Evolutionary conservation across 2,888 invertebrate species (phyloP), one percentile per base, ranked within the genome.

Genomic region (Caenorhabditis macrosperma): DNA sequence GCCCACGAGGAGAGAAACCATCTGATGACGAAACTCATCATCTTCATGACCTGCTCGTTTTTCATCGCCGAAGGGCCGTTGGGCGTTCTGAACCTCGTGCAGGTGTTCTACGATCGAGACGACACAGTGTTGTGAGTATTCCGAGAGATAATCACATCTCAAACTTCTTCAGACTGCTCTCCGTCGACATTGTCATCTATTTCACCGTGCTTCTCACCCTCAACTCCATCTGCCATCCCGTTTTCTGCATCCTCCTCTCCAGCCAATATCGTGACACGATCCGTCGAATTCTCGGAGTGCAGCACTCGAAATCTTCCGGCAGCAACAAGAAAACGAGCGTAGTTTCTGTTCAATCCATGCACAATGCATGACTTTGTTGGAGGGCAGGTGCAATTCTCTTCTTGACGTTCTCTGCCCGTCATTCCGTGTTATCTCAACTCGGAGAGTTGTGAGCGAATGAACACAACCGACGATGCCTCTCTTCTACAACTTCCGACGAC

Each of bases 261-360:
- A 60, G 60, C 22, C 69, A 69, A 38, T 69, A 69, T 26, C 38
- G 69, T 22, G 44, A 69, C n/a, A 26, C 69, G 0, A 69, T 69
- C 38, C 38, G 69, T 1, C 35, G 28, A 5, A 60, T 57, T 35
- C 50, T 26, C 22, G 69, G 69, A 6, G 30, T 69, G n/a, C 63
- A 63, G 12, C n/a, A 17, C 15, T 46, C 46, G 4, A 52, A 52
- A 28, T 28, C 52, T 15, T n/a, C 28, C 1, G 30, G 12, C n/a
- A 33, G 50, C n/a, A 63, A 52, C 20, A n/a, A n/a, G n/a, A 54
- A 64, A 41, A 59, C 59, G 24, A 59, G 59, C 59, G 52, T 52
- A 12, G 52, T 52, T 52, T 52, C 52, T 26, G 28, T 52, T 26
- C 44, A n/a, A 44, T n/a, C 5, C 15, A 26, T 28, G 15, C 12